These are phyloP conservation scores for Cynopterus sphinx DNA, from an alignment of 2,797 vertebrate genomes.

Conservation along the genomic window DNA sequence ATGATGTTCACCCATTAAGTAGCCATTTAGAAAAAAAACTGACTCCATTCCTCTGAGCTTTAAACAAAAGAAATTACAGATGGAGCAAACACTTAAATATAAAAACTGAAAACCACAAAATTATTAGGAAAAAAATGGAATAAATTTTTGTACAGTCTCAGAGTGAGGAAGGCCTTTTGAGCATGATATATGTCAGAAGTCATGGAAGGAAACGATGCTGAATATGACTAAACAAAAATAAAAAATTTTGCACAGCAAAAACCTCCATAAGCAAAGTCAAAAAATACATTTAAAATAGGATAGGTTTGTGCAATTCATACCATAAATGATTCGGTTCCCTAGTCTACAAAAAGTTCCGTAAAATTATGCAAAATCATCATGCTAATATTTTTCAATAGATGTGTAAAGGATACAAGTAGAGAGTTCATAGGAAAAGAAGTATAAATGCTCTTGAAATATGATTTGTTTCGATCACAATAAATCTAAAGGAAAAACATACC, in stretches of 20 bases:
- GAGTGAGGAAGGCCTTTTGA: constrained; percentile 1
- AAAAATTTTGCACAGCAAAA: background rate
- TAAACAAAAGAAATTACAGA: constrained; percentile 66
- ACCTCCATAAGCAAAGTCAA: background rate
- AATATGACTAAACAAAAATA: constrained; percentile 1
- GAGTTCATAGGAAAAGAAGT: background rate
- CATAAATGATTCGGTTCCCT: background rate
- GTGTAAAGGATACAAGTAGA: background rate
- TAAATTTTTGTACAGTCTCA: constrained; percentile 34
- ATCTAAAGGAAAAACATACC: background rate
- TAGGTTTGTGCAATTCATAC: background rate
- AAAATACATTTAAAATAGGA: background rate
- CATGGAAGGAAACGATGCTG: background rate
- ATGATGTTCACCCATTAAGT: constrained; percentile 35
- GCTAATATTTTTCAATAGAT: background rate
- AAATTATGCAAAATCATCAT: constrained; percentile 7
- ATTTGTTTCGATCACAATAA: background rate
- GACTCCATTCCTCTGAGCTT: constrained; percentile 46
- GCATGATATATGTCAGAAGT: background rate
- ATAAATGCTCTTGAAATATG: background rate
- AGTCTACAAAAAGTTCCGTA: background rate
- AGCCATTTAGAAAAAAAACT: constrained; percentile 8
- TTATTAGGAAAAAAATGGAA: constrained; percentile 45
- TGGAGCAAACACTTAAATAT: constrained; percentile 54
- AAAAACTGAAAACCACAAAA: constrained; percentile 62